These are phyloP conservation scores for Zoanthus gigantus DNA, from an alignment of 92 coral and sea anemone species.

Conservation along the genomic window DNA sequence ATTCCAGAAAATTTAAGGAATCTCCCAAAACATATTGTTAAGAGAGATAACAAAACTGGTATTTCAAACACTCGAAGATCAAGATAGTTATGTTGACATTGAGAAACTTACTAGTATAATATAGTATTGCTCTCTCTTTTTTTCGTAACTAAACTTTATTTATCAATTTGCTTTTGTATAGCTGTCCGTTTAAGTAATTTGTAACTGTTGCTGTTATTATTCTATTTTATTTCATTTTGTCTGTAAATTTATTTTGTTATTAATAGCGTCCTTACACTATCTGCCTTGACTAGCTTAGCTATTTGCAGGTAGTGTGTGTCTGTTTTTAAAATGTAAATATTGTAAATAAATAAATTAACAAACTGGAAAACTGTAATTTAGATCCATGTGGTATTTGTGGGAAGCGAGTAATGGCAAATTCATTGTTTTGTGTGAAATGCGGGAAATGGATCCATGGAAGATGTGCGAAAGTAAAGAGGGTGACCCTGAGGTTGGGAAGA, in stretches of 20 bases:
- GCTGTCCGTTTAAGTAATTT: slow-evolving; percentile 17
- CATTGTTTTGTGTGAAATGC: too few species aligned
- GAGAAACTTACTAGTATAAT: slow-evolving; percentile 16
- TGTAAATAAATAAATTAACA: background rate
- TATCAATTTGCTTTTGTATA: background rate
- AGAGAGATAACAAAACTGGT: slow-evolving; percentile 16
- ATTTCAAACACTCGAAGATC: slow-evolving; percentile 21
- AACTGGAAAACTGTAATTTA: background rate
- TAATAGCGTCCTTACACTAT: background rate
- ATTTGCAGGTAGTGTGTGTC: background rate
- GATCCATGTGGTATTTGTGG: too few species aligned
- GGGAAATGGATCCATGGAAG: too few species aligned
- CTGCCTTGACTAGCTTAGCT: background rate
- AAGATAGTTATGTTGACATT: slow-evolving; percentile 29
- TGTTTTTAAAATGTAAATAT: background rate
- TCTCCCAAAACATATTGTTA: slow-evolving; percentile 12
- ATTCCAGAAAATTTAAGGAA: slow-evolving; percentile 34
- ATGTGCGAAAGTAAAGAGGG: too few species aligned
- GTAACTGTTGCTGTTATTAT: background rate
- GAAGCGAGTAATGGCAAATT: too few species aligned
- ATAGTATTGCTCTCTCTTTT: background rate
- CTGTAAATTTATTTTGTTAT: background rate
- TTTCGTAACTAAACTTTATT: background rate
- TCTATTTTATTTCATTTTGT: background rate
- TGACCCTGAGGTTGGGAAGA: too few species aligned